Evolutionary conservation across 2,888 invertebrate genomes (phyloP).

Genomic region (Mythimna lalbum): DNA sequence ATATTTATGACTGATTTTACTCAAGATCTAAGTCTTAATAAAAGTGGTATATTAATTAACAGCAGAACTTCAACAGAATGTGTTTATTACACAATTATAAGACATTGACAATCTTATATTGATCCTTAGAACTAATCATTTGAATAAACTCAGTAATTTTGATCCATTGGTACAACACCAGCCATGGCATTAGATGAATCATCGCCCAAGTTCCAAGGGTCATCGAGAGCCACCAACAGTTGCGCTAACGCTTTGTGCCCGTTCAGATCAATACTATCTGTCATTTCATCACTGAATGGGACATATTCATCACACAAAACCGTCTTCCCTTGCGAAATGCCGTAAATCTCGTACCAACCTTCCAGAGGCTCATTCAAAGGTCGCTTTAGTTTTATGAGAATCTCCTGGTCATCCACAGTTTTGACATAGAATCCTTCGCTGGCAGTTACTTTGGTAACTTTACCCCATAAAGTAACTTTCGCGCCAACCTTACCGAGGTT

Average conservation of each 20-base stretch:
- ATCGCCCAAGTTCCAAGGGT: constrained; percentile 88
- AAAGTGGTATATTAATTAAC: not conserved
- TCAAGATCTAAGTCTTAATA: not conserved
- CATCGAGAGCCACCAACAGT: constrained; percentile 83
- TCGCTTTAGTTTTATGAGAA: constrained; percentile 81
- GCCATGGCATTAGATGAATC: constrained; percentile 68
- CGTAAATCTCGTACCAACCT: constrained; percentile 88
- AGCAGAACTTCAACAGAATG: not conserved
- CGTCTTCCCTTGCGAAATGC: constrained; percentile 85
- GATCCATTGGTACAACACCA: constrained; percentile 82
- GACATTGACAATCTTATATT: not conserved
- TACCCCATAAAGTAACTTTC: constrained; percentile 87
- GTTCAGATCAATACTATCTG: constrained; percentile 83
- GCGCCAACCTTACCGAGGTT: constrained; percentile 85
- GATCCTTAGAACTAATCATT: constrained; percentile 9
- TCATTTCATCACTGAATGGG: constrained; percentile 80
- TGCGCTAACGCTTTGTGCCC: constrained; percentile 85
- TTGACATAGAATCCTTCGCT: constrained; percentile 86
- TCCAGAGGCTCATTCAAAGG: constrained; percentile 84
- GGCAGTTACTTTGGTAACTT: constrained; percentile 85
- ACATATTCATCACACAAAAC: constrained; percentile 87
- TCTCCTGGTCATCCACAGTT: constrained; percentile 87
- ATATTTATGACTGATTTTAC: not conserved
- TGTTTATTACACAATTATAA: constrained; percentile 3
- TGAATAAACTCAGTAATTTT: constrained; percentile 44